Evolutionary conservation across 2,888 invertebrate species (phyloP).

Genomic region (Drosophila anceps): DNA sequence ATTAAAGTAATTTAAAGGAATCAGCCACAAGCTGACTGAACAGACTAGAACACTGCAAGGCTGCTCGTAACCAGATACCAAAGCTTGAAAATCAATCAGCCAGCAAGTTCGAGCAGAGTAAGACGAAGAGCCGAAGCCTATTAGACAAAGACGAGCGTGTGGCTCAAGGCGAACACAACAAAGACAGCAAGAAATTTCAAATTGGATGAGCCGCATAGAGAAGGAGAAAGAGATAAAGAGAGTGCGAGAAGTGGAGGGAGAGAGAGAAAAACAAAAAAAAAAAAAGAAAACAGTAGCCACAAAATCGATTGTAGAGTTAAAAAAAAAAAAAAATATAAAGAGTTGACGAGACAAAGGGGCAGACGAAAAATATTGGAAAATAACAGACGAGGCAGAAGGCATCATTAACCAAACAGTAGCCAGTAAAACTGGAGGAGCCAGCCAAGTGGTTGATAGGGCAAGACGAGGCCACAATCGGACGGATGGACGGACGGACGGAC

Average conservation of each 20-base stretch:
- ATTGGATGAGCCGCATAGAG: conserved; percentile 65
- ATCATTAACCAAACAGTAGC: conserved; percentile 78
- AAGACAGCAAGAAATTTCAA: conserved; percentile 50
- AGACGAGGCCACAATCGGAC: conserved; percentile 6
- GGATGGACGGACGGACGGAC: background rate
- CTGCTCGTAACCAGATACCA: conserved; percentile 69
- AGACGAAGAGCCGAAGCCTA: conserved; percentile 52
- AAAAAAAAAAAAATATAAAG: conserved; percentile 21
- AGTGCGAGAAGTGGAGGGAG: background rate
- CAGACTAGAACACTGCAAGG: conserved; percentile 28
- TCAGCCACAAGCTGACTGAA: conserved; percentile 46
- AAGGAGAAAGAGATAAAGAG: background rate
- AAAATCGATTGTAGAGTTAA: conserved; percentile 76
- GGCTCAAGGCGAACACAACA: conserved; percentile 37
- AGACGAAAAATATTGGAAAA: conserved; percentile 54
- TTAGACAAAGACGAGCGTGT: conserved; percentile 64
- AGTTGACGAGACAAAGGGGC: conserved; percentile 54
- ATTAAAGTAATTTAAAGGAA: conserved; percentile 82
- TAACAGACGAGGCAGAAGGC: conserved; percentile 60
- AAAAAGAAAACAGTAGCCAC: conserved; percentile 68
- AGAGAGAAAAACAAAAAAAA: conserved; percentile 18
- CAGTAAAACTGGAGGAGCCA: conserved; percentile 38
- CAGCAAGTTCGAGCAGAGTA: conserved; percentile 58
- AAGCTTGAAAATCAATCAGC: conserved; percentile 77
- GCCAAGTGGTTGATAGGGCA: conserved; percentile 21